These are phyloP conservation scores for Nyctibius grandis DNA, from an alignment of 2,797 vertebrate species.

Conservation along the genomic window DNA sequence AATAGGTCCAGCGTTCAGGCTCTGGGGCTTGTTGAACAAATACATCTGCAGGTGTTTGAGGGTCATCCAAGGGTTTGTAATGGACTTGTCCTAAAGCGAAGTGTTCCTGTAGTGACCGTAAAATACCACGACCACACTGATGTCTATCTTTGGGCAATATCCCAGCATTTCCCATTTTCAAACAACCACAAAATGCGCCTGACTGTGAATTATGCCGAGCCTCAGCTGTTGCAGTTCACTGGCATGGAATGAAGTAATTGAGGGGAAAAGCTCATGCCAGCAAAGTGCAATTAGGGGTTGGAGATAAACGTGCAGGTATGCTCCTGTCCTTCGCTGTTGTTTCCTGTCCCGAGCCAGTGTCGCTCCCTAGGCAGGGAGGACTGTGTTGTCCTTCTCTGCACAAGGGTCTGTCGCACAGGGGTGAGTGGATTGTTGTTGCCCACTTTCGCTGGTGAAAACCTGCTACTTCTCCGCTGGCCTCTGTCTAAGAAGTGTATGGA, in stretches of 20 bases:
- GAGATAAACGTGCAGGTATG: fast-evolving
- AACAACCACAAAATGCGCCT: neutral
- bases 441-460: neutral
- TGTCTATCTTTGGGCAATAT: neutral
- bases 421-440: neutral
- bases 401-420: neutral
- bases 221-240: neutral
- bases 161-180: neutral
- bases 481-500: neutral
- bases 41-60: neutral
- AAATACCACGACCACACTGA: neutral
- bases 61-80: neutral
- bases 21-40: neutral
- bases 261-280: neutral
- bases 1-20: neutral
- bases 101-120: neutral
- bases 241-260: neutral
- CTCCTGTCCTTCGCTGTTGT: neutral
- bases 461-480: neutral
- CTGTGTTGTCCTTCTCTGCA: neutral
- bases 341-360: fast-evolving
- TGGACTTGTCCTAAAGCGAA: neutral
- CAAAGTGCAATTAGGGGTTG: neutral
- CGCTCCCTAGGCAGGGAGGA: neutral
- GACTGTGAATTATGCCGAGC: neutral